These are phyloP conservation scores for Falcunculus frontatus DNA, from an alignment of 2,113 vertebrate genomes.

Conservation along the genomic window DNA sequence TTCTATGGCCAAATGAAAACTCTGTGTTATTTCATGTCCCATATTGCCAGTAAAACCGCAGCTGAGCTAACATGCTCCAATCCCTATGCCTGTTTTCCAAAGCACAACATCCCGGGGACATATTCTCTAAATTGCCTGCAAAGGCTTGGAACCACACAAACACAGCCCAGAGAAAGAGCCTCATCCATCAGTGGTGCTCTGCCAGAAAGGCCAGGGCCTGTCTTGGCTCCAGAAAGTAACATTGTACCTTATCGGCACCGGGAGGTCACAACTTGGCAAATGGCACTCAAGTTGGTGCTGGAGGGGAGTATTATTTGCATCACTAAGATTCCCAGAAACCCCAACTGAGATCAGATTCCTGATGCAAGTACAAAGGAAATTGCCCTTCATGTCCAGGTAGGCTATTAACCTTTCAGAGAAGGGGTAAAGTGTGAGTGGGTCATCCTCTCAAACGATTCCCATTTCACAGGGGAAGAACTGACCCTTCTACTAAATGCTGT, in stretches of 20 bases:
- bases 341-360: background rate
- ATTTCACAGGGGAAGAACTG: background rate
- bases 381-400: background rate
- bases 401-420: background rate
- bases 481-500: background rate
- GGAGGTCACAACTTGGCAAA: background rate
- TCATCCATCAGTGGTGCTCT: background rate
- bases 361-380: background rate
- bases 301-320: background rate
- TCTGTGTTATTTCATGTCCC: background rate
- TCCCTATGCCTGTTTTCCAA: background rate
- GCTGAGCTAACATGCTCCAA: conserved; percentile 2
- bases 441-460: background rate
- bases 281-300: accelerated
- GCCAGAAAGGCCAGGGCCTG: background rate
- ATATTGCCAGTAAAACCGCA: background rate
- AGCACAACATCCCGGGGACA: background rate
- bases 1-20: conserved; percentile 13
- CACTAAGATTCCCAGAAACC: background rate
- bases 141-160: background rate
- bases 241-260: accelerated
- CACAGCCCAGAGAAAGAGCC: background rate
- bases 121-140: background rate
- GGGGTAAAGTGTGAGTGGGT: background rate
- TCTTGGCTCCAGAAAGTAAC: background rate